These are phyloP conservation scores for Meghimatium bilineatum DNA, from an alignment of 2,888 invertebrate species.

Conservation along the genomic window DNA sequence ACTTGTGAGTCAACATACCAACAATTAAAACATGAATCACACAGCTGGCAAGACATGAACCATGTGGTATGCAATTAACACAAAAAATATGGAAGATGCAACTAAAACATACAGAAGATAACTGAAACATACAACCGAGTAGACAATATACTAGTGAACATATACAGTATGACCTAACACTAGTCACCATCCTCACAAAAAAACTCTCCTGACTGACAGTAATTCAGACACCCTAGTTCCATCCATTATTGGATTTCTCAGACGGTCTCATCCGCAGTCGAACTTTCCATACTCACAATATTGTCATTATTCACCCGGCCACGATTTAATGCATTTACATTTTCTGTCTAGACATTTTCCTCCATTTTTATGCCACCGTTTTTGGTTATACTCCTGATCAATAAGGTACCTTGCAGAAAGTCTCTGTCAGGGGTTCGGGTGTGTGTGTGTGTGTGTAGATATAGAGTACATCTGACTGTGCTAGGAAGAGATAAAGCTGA, in stretches of 20 bases:
- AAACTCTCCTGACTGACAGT: constrained; percentile 23
- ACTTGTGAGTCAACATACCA: too few species aligned
- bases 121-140: neutral
- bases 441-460: constrained; percentile 6
- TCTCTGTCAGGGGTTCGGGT: neutral
- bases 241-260: constrained; percentile 31
- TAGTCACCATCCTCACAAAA: neutral
- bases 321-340: constrained; percentile 26
- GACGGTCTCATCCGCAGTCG: constrained; percentile 25
- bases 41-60: neutral
- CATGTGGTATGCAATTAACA: neutral
- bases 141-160: neutral
- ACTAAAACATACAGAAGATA: neutral
- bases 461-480: neutral
- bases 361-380: constrained; percentile 17
- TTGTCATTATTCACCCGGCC: constrained; percentile 24
- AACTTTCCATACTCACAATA: constrained; percentile 32
- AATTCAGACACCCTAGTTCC: constrained; percentile 30
- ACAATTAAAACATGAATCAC: neutral
- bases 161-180: neutral
- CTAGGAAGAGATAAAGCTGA: neutral
- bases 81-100: too few species aligned
- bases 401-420: constrained; percentile 23
- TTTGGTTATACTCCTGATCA: constrained; percentile 2
- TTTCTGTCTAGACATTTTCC: constrained; percentile 28